Percentiles rank a stretch among this genome's conserved stretches.
phyloP scores from a whole-genome alignment of 2,113 vertebrate genomes.

The Carollia perspicillata region DNA sequence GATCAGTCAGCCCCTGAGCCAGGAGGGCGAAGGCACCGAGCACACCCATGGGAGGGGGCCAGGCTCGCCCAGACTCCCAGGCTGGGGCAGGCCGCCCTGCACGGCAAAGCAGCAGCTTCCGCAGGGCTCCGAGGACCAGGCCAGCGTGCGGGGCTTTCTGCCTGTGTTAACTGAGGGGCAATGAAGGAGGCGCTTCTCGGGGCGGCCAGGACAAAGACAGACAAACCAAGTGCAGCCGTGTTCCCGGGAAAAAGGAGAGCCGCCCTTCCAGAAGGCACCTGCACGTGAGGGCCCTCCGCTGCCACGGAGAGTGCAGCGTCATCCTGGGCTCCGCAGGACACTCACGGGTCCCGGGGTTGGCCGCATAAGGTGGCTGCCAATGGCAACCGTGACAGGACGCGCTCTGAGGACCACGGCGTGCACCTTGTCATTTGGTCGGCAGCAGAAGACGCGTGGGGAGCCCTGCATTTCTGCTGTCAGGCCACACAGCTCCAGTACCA shows the following conservation, averaged over 20 bases:
- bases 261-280: neutral
- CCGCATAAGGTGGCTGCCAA: neutral
- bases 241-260: neutral
- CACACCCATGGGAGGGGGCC: neutral
- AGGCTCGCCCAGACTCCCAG: neutral
- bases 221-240: neutral
- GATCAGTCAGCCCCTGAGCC: neutral
- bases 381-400: neutral
- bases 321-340: neutral
- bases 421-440: neutral
- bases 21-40: neutral
- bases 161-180: neutral
- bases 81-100: neutral
- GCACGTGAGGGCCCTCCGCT: fast-evolving
- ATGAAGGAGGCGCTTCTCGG: neutral
- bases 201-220: neutral
- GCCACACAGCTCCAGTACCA: neutral
- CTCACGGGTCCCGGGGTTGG: neutral
- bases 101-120: neutral
- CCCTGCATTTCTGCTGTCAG: neutral
- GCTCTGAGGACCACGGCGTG: neutral
- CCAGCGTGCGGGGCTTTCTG: fast-evolving
- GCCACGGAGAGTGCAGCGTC: fast-evolving
- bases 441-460: neutral
- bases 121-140: neutral